Conservation (phyloP, 2,888 invertebrate species). For the Urechis unicinctus region DNA sequence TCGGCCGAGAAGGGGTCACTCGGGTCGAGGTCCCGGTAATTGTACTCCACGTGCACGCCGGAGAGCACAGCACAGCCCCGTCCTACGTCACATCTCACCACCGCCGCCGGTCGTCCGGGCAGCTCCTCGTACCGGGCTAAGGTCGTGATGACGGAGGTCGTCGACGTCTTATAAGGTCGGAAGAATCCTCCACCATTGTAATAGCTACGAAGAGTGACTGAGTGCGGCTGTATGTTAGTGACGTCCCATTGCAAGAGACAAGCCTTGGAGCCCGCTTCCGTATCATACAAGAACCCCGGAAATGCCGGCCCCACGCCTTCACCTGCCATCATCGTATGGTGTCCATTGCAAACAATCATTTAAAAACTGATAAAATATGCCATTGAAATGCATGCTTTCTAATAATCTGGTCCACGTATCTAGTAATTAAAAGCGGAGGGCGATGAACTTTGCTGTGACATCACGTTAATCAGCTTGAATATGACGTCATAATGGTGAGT, state of each 20-base stretch:
- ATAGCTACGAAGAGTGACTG: slow-evolving; percentile 16
- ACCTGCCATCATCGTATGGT: slow-evolving; percentile 22
- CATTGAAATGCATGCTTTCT: background rate
- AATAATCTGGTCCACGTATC: too few relatives aligned
- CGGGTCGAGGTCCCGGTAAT: slow-evolving; percentile 1
- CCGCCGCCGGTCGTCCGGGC: slow-evolving; percentile 23
- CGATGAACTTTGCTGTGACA: too few relatives aligned
- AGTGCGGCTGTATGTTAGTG: background rate
- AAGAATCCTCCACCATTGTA: slow-evolving; percentile 29
- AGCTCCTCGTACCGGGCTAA: background rate
- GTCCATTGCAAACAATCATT: background rate
- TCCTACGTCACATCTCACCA: slow-evolving; percentile 30
- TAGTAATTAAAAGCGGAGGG: too few relatives aligned
- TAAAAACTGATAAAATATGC: background rate
- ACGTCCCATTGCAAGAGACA: background rate
- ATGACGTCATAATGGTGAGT: too few relatives aligned
- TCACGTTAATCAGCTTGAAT: too few relatives aligned
- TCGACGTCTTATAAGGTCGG: slow-evolving; percentile 18
- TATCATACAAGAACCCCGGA: slow-evolving; percentile 33
- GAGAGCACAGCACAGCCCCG: slow-evolving; percentile 30
- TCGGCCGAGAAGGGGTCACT: background rate
- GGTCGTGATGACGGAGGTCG: slow-evolving; percentile 10
- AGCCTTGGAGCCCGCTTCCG: slow-evolving; percentile 26
- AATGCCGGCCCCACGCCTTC: slow-evolving; percentile 32
- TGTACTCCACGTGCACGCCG: slow-evolving; percentile 36